Evolutionary conservation across 2,113 vertebrate species (phyloP).

Genomic region (Shinisaurus crocodilurus): DNA sequence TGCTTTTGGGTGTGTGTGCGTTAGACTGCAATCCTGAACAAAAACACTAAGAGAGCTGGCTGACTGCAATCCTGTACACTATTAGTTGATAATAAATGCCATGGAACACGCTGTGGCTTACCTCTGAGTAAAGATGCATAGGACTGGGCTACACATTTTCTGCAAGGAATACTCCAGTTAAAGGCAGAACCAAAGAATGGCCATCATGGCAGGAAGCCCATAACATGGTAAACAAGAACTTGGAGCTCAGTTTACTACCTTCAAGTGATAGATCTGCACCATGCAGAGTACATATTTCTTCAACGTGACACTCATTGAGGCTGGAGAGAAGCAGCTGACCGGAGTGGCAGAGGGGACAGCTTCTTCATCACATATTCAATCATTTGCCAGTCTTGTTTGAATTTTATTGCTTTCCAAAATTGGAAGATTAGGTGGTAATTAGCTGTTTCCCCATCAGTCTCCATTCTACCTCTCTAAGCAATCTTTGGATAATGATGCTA

Average conservation of each 20-base stretch:
- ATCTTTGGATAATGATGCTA: conserved; percentile 77
- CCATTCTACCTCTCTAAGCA: conserved; percentile 75
- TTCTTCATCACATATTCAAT: conserved; percentile 49
- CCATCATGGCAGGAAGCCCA: conserved; percentile 8
- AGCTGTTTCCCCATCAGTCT: conserved; percentile 77
- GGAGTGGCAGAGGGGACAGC: conserved; percentile 6
- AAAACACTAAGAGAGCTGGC: no score
- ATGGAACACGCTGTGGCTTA: neutral
- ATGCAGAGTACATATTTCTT: neutral
- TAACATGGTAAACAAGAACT: neutral
- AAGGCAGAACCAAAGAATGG: conserved; percentile 49
- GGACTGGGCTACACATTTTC: neutral
- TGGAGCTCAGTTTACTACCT: neutral
- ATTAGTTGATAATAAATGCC: neutral
- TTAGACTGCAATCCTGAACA: no score
- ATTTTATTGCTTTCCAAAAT: conserved; percentile 77
- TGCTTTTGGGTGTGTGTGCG: no score
- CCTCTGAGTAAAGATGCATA: neutral
- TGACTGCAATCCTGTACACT: neutral
- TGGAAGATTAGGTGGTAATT: conserved; percentile 80
- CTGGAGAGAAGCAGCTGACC: conserved; percentile 26
- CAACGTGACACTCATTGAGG: neutral
- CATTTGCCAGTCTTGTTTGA: conserved; percentile 78
- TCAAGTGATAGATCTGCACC: neutral
- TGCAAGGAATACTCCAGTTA: conserved; percentile 47